phyloP scores from a whole-genome alignment of 2,113 vertebrate genomes.

The Neolamprologus longior region DNA sequence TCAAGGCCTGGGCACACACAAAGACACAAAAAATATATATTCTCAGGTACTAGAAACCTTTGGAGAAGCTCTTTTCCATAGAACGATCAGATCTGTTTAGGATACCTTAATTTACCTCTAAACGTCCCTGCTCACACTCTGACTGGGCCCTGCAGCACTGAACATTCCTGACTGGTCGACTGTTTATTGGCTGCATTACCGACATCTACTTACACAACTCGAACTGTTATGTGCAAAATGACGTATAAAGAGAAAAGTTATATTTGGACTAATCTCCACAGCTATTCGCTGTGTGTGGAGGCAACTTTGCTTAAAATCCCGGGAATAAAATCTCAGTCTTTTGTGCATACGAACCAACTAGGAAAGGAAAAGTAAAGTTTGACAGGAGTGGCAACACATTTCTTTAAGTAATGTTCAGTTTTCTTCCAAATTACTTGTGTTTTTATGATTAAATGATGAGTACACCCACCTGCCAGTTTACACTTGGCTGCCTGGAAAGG shows the following conservation, averaged over 20 bases:
- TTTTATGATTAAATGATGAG: fast-evolving
- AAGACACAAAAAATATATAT: fast-evolving
- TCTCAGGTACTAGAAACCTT: not conserved
- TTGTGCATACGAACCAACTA: not conserved
- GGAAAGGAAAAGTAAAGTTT: not conserved
- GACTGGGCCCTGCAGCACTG: not conserved
- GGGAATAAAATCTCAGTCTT: not conserved
- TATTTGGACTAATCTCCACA: not conserved
- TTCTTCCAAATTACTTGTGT: not conserved
- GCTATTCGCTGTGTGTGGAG: fast-evolving
- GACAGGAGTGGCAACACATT: not conserved
- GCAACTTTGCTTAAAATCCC: not conserved
- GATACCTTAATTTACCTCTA: not conserved
- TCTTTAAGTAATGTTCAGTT: not conserved
- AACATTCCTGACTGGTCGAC: not conserved
- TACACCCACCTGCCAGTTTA: constrained; percentile 85
- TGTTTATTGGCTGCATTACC: not conserved
- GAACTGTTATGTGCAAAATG: not conserved
- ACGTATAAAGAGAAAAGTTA: not conserved
- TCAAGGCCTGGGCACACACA: constrained; percentile 76
- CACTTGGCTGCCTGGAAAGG: constrained; percentile 91
- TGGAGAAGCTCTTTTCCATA: not conserved
- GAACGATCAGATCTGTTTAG: not conserved
- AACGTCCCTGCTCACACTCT: not conserved
- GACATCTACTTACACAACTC: not conserved